A percentile compares a stretch with the other conserved stretches of the same genome.
Evolutionary conservation across 2,888 invertebrate genomes (phyloP).

Genomic region (Phania funesta): DNA sequence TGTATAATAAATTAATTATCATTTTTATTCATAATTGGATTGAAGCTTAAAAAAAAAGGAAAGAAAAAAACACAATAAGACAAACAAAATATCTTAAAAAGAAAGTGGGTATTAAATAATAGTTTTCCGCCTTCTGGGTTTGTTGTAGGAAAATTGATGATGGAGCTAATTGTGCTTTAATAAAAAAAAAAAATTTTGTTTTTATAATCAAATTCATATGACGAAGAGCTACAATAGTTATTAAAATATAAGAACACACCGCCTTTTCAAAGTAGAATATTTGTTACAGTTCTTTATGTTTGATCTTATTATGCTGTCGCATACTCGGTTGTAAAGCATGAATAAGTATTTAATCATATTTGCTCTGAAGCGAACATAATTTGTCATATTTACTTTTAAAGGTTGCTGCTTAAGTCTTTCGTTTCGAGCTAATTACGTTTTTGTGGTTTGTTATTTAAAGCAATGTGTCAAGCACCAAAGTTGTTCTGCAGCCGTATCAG

Average conservation of each 20-base stretch:
- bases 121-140: conserved; percentile 43
- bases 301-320: background rate
- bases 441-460: background rate
- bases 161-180: background rate
- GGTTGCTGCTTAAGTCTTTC: conserved; percentile 50
- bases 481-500: background rate
- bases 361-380: conserved; percentile 27
- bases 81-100: conserved; percentile 30
- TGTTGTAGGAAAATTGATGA: conserved; percentile 22
- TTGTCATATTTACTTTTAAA: conserved; percentile 18
- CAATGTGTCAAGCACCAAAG: background rate
- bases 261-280: conserved; percentile 2
- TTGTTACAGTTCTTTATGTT: conserved; percentile 1
- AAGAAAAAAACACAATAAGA: conserved; percentile 1
- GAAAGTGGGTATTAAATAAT: conserved; percentile 52
- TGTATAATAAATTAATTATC: conserved; percentile 68
- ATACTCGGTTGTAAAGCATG: background rate
- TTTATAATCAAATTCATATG: conserved; percentile 42
- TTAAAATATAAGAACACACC: background rate
- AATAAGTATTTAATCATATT: conserved; percentile 14
- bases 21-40: conserved; percentile 60
- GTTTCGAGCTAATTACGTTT: background rate
- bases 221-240: conserved; percentile 49
- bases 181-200: background rate
- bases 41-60: conserved; percentile 31